Conservation (phyloP, 2,797 vertebrate species). For the Rhodeus uyekii region DNA sequence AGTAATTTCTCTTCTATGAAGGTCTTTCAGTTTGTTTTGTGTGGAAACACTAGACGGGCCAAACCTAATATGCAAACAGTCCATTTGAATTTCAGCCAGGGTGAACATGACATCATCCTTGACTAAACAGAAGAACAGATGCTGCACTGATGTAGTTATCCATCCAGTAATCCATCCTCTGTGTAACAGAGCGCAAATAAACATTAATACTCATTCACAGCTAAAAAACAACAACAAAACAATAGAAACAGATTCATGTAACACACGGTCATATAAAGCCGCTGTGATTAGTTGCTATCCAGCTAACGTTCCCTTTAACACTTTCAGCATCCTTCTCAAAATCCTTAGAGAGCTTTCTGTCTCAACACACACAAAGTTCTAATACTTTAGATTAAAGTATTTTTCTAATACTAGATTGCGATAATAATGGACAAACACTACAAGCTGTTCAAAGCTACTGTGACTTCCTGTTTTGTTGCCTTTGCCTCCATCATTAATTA, state of each 20-base stretch:
- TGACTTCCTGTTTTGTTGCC: not conserved
- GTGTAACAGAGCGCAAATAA: not conserved
- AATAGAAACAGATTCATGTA: not conserved
- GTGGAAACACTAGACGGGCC: not conserved
- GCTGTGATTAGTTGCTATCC: not conserved
- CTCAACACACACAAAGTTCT: not conserved
- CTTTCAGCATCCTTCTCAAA: not conserved
- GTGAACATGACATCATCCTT: not conserved
- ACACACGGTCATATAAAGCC: not conserved
- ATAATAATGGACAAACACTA: not conserved
- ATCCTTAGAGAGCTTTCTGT: not conserved
- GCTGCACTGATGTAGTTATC: not conserved
- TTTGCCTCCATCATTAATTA: not conserved
- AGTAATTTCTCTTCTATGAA: not conserved
- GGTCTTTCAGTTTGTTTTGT: not conserved
- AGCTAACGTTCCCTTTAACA: not conserved
- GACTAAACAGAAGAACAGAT: slow-evolving; percentile 9
- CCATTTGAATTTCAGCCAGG: slow-evolving; percentile 22
- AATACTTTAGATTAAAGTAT: no score
- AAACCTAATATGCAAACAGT: slow-evolving; percentile 16
- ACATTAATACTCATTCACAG: not conserved
- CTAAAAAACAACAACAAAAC: not conserved
- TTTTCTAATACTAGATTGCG: no score
- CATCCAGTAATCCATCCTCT: no score
- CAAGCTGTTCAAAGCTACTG: not conserved